phyloP scores from a whole-genome alignment of 2,888 invertebrate genomes.

The Catocala fraxini region DNA sequence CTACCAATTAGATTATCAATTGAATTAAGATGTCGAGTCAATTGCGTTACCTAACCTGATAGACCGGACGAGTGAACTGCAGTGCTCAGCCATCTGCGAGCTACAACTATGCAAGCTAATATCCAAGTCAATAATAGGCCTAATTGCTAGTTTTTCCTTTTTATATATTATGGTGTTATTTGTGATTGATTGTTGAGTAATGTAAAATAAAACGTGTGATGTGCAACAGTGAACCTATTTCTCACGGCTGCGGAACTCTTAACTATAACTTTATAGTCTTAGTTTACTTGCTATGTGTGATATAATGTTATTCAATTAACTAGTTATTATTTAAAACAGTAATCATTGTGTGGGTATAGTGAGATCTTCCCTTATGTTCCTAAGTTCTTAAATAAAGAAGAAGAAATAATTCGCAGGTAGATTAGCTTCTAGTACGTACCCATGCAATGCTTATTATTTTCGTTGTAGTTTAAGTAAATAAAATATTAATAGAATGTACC shows the following conservation, averaged over 20 bases:
- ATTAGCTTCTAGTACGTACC: slow-evolving; percentile 30
- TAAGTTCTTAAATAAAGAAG: slow-evolving; percentile 45
- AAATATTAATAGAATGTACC: slow-evolving; percentile 30
- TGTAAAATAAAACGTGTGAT: no score
- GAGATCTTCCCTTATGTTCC: slow-evolving; percentile 48
- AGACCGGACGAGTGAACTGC: no score
- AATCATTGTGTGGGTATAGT: slow-evolving; percentile 38
- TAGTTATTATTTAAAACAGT: slow-evolving; percentile 42
- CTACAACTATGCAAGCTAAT: no score
- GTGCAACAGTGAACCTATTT: no score
- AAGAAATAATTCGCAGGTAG: slow-evolving; percentile 37
- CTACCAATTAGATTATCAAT: no score
- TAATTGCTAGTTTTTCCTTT: no score
- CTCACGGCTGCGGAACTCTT: slow-evolving; percentile 20
- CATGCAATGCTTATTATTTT: slow-evolving; percentile 50
- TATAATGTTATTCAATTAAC: slow-evolving; percentile 51
- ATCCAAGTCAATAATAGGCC: no score
- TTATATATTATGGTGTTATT: no score
- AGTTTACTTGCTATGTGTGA: slow-evolving; percentile 53
- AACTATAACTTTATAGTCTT: slow-evolving; percentile 31
- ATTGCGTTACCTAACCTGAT: no score
- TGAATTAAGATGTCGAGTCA: no score
- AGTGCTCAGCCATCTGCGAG: no score
- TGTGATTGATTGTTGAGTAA: no score
- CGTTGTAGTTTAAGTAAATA: slow-evolving; percentile 49